Conservation (phyloP, 1,140 invertebrate species). For the Cataglyphis hispanica region DNA sequence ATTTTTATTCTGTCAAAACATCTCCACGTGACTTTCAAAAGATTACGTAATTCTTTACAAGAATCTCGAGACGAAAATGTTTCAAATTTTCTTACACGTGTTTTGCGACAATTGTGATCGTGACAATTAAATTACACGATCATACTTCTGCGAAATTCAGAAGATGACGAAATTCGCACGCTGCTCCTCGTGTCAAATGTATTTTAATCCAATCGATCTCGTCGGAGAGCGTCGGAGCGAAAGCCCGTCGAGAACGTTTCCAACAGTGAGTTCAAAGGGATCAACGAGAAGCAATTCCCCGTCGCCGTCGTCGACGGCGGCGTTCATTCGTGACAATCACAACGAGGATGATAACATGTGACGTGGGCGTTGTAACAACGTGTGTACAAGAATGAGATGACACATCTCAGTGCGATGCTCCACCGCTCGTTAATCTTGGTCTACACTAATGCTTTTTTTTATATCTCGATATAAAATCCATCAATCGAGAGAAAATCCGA, state of each 20-base stretch:
- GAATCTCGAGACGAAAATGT: too few species aligned
- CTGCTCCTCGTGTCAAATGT: slow-evolving; percentile 16
- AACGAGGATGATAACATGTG: slow-evolving; percentile 27
- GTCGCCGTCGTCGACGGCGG: neutral
- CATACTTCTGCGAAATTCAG: neutral
- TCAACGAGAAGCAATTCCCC: slow-evolving; percentile 33
- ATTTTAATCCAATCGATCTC: slow-evolving; percentile 38
- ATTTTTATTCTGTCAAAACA: neutral
- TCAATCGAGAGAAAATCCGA: neutral
- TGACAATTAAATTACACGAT: neutral
- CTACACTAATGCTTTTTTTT: neutral
- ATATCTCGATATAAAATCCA: neutral
- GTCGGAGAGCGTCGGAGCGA: slow-evolving; percentile 2
- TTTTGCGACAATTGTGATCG: neutral
- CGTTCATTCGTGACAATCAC: slow-evolving; percentile 21
- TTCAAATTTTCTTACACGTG: neutral
- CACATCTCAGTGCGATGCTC: slow-evolving; percentile 56
- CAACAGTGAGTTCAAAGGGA: slow-evolving; percentile 19
- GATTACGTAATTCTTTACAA: too few species aligned
- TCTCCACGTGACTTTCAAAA: too few species aligned
- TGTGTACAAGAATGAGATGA: slow-evolving; percentile 14
- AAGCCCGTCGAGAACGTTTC: slow-evolving; percentile 20
- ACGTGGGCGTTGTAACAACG: neutral
- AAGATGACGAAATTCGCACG: slow-evolving; percentile 18
- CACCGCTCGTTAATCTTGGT: slow-evolving; percentile 6